Conservation (phyloP, 2,888 invertebrate species). For the Ectemnius lituratus region DNA sequence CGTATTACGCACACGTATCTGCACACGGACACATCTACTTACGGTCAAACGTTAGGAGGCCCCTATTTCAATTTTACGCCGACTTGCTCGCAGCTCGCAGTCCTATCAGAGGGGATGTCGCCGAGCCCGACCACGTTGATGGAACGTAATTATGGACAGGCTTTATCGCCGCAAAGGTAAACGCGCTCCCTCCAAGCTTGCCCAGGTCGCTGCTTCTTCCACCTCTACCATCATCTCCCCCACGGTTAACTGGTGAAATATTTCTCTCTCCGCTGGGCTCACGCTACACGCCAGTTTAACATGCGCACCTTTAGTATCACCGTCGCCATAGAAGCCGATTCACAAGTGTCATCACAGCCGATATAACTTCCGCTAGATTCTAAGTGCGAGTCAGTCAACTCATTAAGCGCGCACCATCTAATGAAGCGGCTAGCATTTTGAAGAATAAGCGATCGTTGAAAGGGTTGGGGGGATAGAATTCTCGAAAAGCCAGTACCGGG, state of each 20-base stretch:
- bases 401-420: too few relatives aligned
- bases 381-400: too few relatives aligned
- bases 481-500: not conserved
- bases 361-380: too few relatives aligned
- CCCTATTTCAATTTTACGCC: slow-evolving; percentile 56
- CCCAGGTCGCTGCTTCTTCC: not conserved
- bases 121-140: slow-evolving; percentile 12
- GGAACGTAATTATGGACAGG: slow-evolving; percentile 38
- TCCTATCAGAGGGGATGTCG: not conserved
- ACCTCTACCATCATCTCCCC: not conserved
- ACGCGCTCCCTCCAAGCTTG: not conserved
- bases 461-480: too few relatives aligned
- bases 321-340: too few relatives aligned
- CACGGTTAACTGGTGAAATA: not conserved
- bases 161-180: slow-evolving; percentile 31
- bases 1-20: slow-evolving; percentile 34
- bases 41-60: slow-evolving; percentile 36
- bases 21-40: slow-evolving; percentile 24
- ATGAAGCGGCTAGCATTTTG: too few relatives aligned
- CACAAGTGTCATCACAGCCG: too few relatives aligned
- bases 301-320: too few relatives aligned
- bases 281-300: slow-evolving; percentile 10
- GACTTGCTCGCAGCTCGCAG: slow-evolving; percentile 42
- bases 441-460: too few relatives aligned
- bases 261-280: slow-evolving; percentile 10